Evolutionary conservation across 2,888 invertebrate genomes (phyloP).

Genomic region (Pyrrhia umbra): DNA sequence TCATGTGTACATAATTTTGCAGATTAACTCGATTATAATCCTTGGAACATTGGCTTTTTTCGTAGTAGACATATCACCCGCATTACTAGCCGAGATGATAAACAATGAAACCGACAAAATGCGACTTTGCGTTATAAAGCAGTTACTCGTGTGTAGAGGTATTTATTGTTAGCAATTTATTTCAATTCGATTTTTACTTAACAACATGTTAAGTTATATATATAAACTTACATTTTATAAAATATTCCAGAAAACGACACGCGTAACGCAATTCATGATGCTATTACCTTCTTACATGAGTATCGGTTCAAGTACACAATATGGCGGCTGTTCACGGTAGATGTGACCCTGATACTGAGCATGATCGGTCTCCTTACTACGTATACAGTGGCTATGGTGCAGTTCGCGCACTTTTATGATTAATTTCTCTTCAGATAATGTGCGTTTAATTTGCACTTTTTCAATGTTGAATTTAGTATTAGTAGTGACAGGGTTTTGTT

Average conservation of each 20-base stretch:
- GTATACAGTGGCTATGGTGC: constrained; percentile 1
- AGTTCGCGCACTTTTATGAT: constrained; percentile 3
- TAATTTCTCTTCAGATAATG: too few species aligned
- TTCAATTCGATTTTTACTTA: too few species aligned
- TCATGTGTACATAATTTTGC: background rate
- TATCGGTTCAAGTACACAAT: constrained; percentile 4
- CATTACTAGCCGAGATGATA: background rate
- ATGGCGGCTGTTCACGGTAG: constrained; percentile 4
- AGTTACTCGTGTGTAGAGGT: background rate
- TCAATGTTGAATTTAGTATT: too few species aligned
- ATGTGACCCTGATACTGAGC: background rate
- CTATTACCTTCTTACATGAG: background rate
- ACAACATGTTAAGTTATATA: too few species aligned
- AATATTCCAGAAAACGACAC: background rate
- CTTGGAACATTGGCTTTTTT: background rate
- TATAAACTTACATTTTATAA: too few species aligned
- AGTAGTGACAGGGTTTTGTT: too few species aligned
- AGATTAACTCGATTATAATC: background rate
- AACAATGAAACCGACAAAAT: background rate
- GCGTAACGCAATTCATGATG: background rate
- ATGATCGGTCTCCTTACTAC: background rate
- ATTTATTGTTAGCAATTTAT: background rate
- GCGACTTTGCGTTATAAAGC: background rate
- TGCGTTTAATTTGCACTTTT: too few species aligned
- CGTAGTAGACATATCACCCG: background rate